A percentile compares a stretch with the other conserved stretches of the same genome.
Conservation (phyloP, 2,797 vertebrate genomes). For the Megaceryle alcyon region DNA sequence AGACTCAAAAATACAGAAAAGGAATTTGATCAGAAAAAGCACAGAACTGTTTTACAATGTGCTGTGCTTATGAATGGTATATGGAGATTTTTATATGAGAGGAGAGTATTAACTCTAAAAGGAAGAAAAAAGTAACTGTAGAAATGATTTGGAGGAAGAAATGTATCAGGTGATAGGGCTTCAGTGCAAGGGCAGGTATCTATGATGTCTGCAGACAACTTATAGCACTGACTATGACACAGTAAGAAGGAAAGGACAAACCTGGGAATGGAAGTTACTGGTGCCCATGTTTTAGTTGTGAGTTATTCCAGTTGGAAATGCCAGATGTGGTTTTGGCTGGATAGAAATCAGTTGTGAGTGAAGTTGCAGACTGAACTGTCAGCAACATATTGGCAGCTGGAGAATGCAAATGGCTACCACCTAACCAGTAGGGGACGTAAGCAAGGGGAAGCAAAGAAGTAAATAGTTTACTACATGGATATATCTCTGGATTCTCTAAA, state of each 20-base stretch:
- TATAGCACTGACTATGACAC: neutral
- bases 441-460: neutral
- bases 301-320: neutral
- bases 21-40: conserved; percentile 7
- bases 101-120: neutral
- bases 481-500: neutral
- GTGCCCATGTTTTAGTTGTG: neutral
- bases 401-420: neutral
- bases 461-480: neutral
- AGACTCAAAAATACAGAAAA: neutral
- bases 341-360: neutral
- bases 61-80: neutral
- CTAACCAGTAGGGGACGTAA: neutral
- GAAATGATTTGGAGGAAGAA: neutral
- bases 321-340: neutral
- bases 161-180: neutral
- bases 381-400: neutral
- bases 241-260: neutral
- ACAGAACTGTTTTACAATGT: neutral
- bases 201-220: neutral
- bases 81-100: neutral
- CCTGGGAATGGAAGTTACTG: neutral
- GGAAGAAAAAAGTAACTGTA: neutral
- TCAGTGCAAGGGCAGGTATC: neutral
- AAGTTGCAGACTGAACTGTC: neutral